Conservation (phyloP, 2,113 vertebrate species). For the Chaenogobius annularis region DNA sequence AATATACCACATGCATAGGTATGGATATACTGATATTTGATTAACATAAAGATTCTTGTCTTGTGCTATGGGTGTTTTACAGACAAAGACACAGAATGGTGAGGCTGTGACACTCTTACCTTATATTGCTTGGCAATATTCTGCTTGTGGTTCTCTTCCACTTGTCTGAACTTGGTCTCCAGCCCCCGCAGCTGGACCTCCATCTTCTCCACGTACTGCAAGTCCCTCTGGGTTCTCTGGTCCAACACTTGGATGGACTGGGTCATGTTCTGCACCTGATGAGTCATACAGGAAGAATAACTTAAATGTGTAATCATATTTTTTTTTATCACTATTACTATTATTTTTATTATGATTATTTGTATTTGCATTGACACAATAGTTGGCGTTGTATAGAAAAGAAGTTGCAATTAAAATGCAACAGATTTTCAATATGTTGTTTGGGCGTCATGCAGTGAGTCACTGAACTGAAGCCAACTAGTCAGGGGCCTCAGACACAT, state of each 20-base stretch:
- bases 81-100: slow-evolving; percentile 36
- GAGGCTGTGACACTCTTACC: slow-evolving; percentile 73
- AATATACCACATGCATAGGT: background rate
- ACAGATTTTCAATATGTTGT: slow-evolving; percentile 46
- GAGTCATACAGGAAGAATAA: background rate
- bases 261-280: slow-evolving; percentile 98
- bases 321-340: background rate
- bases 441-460: slow-evolving; percentile 34
- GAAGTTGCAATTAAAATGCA: slow-evolving; percentile 2
- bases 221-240: slow-evolving; percentile 93
- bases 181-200: slow-evolving; percentile 96
- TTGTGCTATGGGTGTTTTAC: slow-evolving; percentile 12
- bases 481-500: slow-evolving; percentile 50
- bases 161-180: slow-evolving; percentile 95
- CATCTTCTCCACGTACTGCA: slow-evolving; percentile 99
- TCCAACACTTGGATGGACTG: slow-evolving; percentile 98
- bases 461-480: slow-evolving; percentile 47
- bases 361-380: background rate
- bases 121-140: slow-evolving; percentile 99
- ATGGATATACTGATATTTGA: background rate
- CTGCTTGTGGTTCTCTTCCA: slow-evolving; percentile 97
- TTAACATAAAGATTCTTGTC: background rate
- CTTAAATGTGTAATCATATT: background rate
- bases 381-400: background rate
- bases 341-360: background rate